Percentiles rank a stretch among this genome's conserved stretches.
phyloP scores from a whole-genome alignment of 23 tunicate genomes.

The Clavelina lepadiformis region DNA sequence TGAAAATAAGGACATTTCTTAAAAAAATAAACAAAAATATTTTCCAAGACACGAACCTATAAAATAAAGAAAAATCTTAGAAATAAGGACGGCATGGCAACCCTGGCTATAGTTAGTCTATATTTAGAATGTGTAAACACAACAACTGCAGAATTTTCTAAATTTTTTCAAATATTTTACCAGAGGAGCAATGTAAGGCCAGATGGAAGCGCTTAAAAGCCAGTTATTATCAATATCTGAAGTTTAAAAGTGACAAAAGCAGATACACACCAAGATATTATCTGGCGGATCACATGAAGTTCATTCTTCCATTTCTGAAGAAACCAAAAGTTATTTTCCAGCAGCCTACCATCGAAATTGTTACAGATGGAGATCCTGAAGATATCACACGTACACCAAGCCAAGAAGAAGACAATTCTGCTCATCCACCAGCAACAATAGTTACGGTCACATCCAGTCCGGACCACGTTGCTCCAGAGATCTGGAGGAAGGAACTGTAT shows the following conservation, averaged over 20 bases:
- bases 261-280: neutral
- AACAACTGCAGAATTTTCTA: too few relatives aligned
- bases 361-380: neutral
- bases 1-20: too few relatives aligned
- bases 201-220: neutral
- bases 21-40: too few relatives aligned
- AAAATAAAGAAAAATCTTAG: too few relatives aligned
- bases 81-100: too few relatives aligned
- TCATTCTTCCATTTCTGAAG: neutral
- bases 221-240: neutral
- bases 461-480: too few relatives aligned
- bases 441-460: too few relatives aligned
- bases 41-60: too few relatives aligned
- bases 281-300: constrained; percentile 13
- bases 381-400: neutral
- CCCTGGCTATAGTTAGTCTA: too few relatives aligned
- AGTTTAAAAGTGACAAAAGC: neutral
- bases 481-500: neutral
- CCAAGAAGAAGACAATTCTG: neutral
- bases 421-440: neutral
- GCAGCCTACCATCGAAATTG: neutral
- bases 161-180: neutral
- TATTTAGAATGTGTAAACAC: too few relatives aligned
- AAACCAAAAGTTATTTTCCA: neutral
- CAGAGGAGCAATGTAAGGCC: neutral